These are phyloP conservation scores for Pelmatolapia mariae DNA, from an alignment of 2,113 vertebrate species.

Conservation along the genomic window DNA sequence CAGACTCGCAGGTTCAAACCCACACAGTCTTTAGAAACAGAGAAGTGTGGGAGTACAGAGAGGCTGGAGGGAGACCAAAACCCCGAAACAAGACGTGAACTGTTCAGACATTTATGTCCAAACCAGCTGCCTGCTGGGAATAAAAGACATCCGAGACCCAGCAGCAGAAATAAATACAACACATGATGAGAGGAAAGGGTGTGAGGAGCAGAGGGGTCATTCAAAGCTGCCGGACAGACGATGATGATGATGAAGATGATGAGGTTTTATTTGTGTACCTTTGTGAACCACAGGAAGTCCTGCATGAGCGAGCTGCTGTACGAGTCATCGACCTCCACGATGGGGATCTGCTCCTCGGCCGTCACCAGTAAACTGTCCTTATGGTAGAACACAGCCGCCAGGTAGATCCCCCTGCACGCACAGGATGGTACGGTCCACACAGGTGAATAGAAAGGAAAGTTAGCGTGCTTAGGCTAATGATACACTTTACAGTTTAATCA, in stretches of 20 bases:
- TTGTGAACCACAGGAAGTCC: constrained; percentile 94
- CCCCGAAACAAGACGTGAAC: background rate
- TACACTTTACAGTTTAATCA: background rate
- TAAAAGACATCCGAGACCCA: background rate
- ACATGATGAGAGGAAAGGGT: background rate
- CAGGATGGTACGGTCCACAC: background rate
- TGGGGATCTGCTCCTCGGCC: constrained; percentile 95
- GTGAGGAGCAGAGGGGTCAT: background rate
- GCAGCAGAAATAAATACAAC: background rate
- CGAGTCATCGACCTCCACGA: constrained; percentile 96
- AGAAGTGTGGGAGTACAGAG: background rate
- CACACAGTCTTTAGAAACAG: background rate
- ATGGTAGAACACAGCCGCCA: constrained; percentile 92
- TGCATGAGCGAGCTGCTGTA: constrained; percentile 89
- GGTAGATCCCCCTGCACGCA: constrained; percentile 86
- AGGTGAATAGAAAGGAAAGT: background rate
- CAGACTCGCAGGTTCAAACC: background rate
- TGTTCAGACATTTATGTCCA: background rate
- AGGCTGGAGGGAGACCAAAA: background rate
- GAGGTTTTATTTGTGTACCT: background rate
- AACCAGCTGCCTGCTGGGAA: background rate
- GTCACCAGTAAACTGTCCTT: constrained; percentile 94
- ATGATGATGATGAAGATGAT: background rate
- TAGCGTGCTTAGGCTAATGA: background rate
- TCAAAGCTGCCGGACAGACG: background rate